Conservation (phyloP, 2,888 invertebrate genomes). For the Biston betularia region DNA sequence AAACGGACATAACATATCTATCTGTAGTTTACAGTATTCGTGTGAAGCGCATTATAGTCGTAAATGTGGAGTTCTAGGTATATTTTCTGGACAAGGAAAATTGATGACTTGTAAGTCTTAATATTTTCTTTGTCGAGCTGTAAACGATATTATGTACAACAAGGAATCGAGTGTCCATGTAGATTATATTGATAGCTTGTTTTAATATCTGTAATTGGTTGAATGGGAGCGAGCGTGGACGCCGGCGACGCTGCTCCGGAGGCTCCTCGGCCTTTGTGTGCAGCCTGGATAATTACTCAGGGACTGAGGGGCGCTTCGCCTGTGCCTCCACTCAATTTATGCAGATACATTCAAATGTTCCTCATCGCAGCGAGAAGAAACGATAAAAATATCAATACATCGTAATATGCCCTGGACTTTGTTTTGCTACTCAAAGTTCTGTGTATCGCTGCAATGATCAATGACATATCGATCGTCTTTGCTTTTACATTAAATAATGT, state of each 20-base stretch:
- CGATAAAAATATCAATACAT: conserved; percentile 4
- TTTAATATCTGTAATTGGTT: conserved; percentile 42
- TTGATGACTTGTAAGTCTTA: not conserved
- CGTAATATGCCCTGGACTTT: not conserved
- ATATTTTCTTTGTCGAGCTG: not conserved
- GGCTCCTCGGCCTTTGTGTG: conserved; percentile 71
- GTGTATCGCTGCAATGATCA: no score
- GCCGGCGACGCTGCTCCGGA: conserved; percentile 52
- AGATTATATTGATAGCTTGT: conserved; percentile 16
- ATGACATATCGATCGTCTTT: no score
- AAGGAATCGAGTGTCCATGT: not conserved
- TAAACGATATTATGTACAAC: not conserved
- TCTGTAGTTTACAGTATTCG: not conserved
- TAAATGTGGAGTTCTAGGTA: not conserved
- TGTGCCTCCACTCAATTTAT: conserved; percentile 75
- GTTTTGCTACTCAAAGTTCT: not conserved
- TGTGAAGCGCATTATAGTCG: not conserved
- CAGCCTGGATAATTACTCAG: conserved; percentile 79
- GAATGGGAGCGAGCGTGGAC: conserved; percentile 35
- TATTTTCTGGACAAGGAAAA: not conserved
- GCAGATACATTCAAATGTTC: conserved; percentile 55
- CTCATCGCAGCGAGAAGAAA: conserved; percentile 7
- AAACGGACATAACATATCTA: no score
- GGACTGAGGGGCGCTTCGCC: conserved; percentile 80
- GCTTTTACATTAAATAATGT: no score